Percentiles rank a stretch among this genome's conserved stretches.
Conservation (phyloP, 2,113 vertebrate species). For the Heteronetta atricapilla region DNA sequence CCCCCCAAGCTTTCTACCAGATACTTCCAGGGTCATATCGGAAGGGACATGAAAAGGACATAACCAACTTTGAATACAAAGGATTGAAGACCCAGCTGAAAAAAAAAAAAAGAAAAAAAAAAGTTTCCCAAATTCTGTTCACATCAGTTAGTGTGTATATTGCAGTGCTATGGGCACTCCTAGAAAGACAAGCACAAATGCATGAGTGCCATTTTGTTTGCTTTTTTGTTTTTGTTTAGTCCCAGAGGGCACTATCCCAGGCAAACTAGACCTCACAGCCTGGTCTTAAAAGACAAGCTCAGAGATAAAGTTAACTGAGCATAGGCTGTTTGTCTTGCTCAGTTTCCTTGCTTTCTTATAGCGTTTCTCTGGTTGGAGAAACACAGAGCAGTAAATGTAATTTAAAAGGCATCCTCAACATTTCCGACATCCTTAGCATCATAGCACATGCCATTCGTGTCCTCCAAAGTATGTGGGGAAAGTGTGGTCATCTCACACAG, state of each 20-base stretch:
- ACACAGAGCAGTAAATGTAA: constrained; percentile 4
- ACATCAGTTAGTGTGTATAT: not conserved
- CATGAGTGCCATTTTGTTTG: not conserved
- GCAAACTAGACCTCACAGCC: not conserved
- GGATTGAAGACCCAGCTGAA: not conserved
- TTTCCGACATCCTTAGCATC: constrained; percentile 7
- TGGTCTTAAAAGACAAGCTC: not conserved
- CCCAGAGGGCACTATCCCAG: not conserved
- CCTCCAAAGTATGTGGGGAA: constrained; percentile 31
- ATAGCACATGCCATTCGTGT: constrained; percentile 42
- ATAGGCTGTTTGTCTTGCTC: not conserved
- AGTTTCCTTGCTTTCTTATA: not conserved
- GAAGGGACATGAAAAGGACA: not conserved
- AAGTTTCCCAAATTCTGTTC: not conserved
- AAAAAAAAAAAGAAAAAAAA: not conserved
- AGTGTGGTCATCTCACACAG: constrained; percentile 8
- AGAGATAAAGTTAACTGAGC: not conserved
- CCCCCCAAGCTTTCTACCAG: not conserved
- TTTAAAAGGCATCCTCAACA: constrained; percentile 40
- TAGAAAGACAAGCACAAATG: not conserved
- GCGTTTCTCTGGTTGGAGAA: not conserved
- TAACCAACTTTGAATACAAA: not conserved
- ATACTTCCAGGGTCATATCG: not conserved
- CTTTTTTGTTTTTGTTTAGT: not conserved
- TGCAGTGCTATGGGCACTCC: not conserved